Conservation (phyloP, 2,888 invertebrate species). For the Allophyes oxyacanthae region DNA sequence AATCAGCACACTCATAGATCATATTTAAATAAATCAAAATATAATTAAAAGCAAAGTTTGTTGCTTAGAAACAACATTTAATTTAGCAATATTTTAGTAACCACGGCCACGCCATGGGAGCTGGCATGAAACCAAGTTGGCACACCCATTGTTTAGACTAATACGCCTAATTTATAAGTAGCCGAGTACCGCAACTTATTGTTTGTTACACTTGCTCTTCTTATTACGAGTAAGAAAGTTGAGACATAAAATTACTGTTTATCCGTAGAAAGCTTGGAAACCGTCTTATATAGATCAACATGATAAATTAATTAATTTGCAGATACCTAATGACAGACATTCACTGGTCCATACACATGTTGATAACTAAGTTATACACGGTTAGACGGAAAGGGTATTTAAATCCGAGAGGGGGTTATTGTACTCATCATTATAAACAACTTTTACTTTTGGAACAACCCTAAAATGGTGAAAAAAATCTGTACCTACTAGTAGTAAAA, state of each 20-base stretch:
- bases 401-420: too few relatives aligned
- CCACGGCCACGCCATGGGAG: constrained; percentile 53
- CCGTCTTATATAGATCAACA: constrained; percentile 23
- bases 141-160: constrained; percentile 56
- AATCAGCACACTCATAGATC: too few relatives aligned
- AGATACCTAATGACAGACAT: not conserved
- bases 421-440: too few relatives aligned
- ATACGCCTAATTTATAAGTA: constrained; percentile 57
- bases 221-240: constrained; percentile 52
- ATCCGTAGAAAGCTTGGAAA: constrained; percentile 51
- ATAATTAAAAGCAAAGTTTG: too few relatives aligned
- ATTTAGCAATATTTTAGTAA: constrained; percentile 58
- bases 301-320: constrained; percentile 27
- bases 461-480: too few relatives aligned
- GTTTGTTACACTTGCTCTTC: constrained; percentile 48
- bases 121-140: constrained; percentile 46
- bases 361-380: too few relatives aligned
- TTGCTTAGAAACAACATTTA: too few relatives aligned
- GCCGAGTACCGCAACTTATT: constrained; percentile 40
- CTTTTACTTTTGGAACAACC: too few relatives aligned
- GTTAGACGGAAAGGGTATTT: too few relatives aligned
- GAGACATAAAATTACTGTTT: constrained; percentile 37
- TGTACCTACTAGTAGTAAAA: too few relatives aligned
- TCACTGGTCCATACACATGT: too few relatives aligned
- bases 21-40: too few relatives aligned